These are phyloP conservation scores for Uropetala carovei DNA, from an alignment of 2,888 invertebrate species.

Conservation along the genomic window DNA sequence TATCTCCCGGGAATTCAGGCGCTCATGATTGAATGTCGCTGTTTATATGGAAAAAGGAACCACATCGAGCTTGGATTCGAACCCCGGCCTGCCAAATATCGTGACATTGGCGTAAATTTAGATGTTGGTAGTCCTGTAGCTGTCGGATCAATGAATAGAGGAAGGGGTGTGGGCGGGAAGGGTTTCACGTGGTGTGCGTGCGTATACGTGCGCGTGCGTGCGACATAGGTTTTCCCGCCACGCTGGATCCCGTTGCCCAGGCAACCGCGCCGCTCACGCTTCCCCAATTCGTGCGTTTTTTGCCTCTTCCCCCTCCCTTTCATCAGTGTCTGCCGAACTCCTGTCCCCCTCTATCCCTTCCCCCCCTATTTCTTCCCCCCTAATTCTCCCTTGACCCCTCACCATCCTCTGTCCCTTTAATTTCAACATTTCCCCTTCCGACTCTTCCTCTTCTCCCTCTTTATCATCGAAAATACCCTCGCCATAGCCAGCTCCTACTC, in stretches of 20 bases:
- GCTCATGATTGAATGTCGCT: too few species aligned
- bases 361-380: too few species aligned
- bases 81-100: background rate
- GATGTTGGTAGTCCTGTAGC: conserved; percentile 53
- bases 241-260: conserved; percentile 48
- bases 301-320: background rate
- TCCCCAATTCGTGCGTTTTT: background rate
- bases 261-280: conserved; percentile 41
- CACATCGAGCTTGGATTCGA: background rate
- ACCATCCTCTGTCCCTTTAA: too few species aligned
- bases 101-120: conserved; percentile 26
- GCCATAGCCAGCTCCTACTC: too few species aligned
- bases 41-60: too few species aligned
- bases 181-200: conserved; percentile 23
- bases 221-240: conserved; percentile 21
- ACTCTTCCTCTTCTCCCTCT: too few species aligned
- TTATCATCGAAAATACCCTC: too few species aligned
- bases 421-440: too few species aligned
- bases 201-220: background rate
- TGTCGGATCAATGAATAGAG: conserved; percentile 62
- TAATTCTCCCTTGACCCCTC: too few species aligned
- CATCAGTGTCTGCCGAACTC: background rate
- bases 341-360: background rate
- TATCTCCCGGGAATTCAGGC: too few species aligned
- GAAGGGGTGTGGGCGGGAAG: background rate